These are phyloP conservation scores for Camptogramma bilineatum DNA, from an alignment of 2,888 invertebrate species.

Conservation along the genomic window DNA sequence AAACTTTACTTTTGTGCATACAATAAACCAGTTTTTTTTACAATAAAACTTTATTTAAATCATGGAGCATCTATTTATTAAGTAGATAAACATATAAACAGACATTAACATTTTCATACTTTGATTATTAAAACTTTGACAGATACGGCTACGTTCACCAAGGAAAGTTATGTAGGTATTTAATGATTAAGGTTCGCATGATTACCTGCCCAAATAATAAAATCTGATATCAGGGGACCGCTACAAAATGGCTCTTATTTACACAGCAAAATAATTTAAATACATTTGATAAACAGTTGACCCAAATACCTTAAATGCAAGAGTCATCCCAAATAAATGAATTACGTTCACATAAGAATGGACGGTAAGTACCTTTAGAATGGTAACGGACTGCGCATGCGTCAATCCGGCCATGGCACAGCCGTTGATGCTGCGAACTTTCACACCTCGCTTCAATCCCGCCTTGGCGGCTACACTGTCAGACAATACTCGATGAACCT, in stretches of 20 bases:
- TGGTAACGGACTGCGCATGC: slow-evolving; percentile 94
- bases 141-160: too few species aligned
- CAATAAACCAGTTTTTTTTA: too few species aligned
- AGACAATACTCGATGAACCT: slow-evolving; percentile 94
- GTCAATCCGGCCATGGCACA: slow-evolving; percentile 92
- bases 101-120: too few species aligned
- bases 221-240: neutral
- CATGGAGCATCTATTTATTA: too few species aligned
- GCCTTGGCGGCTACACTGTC: slow-evolving; percentile 95
- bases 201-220: too few species aligned
- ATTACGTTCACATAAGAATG: neutral
- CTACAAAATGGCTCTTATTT: neutral
- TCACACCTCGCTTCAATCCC: slow-evolving; percentile 94
- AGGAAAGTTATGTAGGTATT: too few species aligned
- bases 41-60: too few species aligned
- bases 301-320: neutral
- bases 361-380: slow-evolving; percentile 89
- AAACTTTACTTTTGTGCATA: too few species aligned
- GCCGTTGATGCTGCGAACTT: slow-evolving; percentile 95
- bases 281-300: neutral
- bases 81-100: too few species aligned
- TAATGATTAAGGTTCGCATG: too few species aligned
- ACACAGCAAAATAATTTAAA: neutral
- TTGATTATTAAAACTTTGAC: too few species aligned
- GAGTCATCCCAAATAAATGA: neutral